A percentile compares a stretch with the other conserved stretches of the same genome.
phyloP scores from a whole-genome alignment of 2,888 invertebrate species.

The Achlya flavicornis region DNA sequence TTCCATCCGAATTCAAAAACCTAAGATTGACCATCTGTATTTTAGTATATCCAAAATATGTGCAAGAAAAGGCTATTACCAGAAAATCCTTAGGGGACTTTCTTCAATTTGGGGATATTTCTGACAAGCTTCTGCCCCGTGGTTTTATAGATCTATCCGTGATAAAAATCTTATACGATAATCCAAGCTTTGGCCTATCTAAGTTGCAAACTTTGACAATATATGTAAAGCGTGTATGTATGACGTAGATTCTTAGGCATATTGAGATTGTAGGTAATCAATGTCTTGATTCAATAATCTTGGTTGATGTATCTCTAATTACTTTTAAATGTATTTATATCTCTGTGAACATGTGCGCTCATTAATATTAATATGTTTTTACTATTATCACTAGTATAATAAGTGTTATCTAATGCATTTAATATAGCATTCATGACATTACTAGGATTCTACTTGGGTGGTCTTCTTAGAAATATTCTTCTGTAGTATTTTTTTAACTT shows the following conservation, averaged over 20 bases:
- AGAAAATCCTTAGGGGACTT: too few relatives aligned
- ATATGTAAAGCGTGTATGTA: not conserved
- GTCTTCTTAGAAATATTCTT: not conserved
- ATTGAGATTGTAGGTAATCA: not conserved
- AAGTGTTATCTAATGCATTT: not conserved
- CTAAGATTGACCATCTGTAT: too few relatives aligned
- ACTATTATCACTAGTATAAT: not conserved
- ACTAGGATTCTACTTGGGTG: not conserved
- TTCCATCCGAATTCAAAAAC: not conserved
- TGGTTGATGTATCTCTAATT: not conserved
- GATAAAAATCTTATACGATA: too few relatives aligned
- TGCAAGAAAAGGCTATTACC: too few relatives aligned
- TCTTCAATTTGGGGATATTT: too few relatives aligned
- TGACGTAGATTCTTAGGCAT: too few relatives aligned
- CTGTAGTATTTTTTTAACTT: not conserved
- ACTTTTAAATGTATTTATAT: not conserved
- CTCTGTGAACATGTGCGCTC: not conserved
- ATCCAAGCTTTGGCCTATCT: too few relatives aligned
- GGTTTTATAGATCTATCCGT: too few relatives aligned
- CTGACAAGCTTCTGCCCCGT: too few relatives aligned
- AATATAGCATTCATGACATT: not conserved
- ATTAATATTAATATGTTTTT: not conserved
- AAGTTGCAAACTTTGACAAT: not conserved
- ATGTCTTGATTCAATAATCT: not conserved
- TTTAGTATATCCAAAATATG: too few relatives aligned